Conservation (phyloP, 37 sponge, comb jelly and placozoan genomes). For the Halichondria panicea region DNA sequence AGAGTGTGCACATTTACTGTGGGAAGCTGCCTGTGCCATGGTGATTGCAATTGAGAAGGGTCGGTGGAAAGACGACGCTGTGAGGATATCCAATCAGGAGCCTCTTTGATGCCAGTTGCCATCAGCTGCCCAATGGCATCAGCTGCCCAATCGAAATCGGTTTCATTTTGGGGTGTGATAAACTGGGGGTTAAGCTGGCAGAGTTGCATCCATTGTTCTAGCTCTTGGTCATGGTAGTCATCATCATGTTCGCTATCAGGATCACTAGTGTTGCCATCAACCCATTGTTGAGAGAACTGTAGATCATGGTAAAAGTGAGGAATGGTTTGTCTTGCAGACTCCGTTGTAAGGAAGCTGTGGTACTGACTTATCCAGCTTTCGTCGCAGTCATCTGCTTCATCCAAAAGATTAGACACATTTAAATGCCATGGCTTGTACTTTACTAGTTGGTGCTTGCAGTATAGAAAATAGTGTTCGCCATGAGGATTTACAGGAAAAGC, state of each 20-base stretch:
- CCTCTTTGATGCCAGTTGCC: no score
- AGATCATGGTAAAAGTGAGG: constrained; percentile 1
- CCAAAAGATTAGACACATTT: background rate
- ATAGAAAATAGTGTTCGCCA: constrained; percentile 1
- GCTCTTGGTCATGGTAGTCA: background rate
- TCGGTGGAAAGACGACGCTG: background rate
- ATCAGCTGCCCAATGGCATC: no score
- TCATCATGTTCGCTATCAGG: background rate
- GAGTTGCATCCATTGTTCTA: constrained; percentile 30
- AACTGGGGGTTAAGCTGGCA: constrained; percentile 6
- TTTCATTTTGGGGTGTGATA: background rate
- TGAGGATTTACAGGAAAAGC: constrained; percentile 26
- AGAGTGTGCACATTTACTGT: background rate
- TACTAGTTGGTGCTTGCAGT: constrained; percentile 19
- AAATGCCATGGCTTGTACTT: constrained; percentile 16
- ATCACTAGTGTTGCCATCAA: background rate
- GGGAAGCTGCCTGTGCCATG: background rate
- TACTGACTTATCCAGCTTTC: constrained; percentile 1
- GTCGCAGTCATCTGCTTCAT: background rate
- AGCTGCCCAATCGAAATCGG: constrained; percentile 7
- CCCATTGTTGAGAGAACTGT: background rate
- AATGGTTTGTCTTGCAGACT: background rate
- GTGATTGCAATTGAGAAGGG: background rate
- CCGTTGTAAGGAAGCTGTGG: background rate
- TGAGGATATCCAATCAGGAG: no score